Percentiles rank a stretch among this genome's conserved stretches.
phyloP scores from a whole-genome alignment of 2,888 invertebrate species.

The Hydrotaea cyrtoneurina region DNA sequence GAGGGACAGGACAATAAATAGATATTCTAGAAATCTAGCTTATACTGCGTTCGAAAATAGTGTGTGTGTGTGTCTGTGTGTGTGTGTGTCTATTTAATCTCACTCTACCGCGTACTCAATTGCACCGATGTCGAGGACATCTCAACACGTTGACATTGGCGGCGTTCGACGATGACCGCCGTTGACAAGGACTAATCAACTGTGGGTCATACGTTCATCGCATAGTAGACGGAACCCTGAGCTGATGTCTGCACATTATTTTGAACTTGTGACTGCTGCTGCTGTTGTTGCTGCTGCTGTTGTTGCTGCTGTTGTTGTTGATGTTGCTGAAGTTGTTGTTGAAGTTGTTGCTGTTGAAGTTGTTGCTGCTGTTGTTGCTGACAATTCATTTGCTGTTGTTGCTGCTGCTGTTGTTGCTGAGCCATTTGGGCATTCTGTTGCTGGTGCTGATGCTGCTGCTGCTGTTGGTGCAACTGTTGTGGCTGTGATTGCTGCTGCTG shows the following conservation, averaged over 20 bases:
- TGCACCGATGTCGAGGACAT: conserved; percentile 78
- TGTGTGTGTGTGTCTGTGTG: neutral
- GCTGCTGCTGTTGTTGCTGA: conserved; percentile 75
- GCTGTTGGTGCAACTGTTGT: conserved; percentile 79
- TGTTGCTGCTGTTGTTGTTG: conserved; percentile 78
- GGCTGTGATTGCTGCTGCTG: conserved; percentile 80
- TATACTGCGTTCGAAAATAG: neutral
- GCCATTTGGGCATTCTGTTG: conserved; percentile 74
- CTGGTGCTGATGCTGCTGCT: conserved; percentile 75
- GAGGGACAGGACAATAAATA: neutral
- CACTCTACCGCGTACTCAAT: conserved; percentile 72
- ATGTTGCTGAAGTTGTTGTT: conserved; percentile 75
- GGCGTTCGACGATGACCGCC: conserved; percentile 78
- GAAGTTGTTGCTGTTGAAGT: conserved; percentile 75
- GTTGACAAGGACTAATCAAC: conserved; percentile 80
- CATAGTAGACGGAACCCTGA: conserved; percentile 86
- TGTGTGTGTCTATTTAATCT: conserved; percentile 38
- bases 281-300: conserved; percentile 69
- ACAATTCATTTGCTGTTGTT: conserved; percentile 81
- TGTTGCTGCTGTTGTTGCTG: conserved; percentile 67
- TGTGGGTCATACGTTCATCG: conserved; percentile 92
- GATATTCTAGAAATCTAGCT: neutral
- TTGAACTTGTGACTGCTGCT: conserved; percentile 68
- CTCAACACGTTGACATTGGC: conserved; percentile 79
- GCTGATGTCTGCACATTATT: conserved; percentile 69